These are phyloP conservation scores for Drosophila fungiperda DNA, from an alignment of 2,888 invertebrate species.

Conservation along the genomic window DNA sequence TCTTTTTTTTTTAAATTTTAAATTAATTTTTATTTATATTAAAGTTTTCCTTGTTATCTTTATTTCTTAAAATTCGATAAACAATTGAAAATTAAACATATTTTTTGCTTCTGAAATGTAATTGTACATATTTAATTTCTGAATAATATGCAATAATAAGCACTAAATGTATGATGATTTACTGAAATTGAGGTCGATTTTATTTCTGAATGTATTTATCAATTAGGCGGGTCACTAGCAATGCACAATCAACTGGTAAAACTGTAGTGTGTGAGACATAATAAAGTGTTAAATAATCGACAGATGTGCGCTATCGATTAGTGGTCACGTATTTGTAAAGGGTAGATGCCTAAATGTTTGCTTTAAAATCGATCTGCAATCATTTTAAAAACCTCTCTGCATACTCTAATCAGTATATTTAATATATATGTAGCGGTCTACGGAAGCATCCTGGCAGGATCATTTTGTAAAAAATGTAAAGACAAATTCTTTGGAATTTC, in stretches of 20 bases:
- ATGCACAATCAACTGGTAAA: neutral
- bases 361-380: constrained; percentile 10
- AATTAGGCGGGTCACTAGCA: neutral
- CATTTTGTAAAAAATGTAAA: constrained; percentile 32
- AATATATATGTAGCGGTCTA: neutral
- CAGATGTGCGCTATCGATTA: neutral
- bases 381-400: constrained; percentile 1
- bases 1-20: no score
- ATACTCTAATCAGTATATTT: constrained; percentile 9
- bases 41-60: neutral
- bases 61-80: neutral
- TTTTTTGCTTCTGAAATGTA: neutral
- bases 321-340: neutral
- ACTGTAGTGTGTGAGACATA: neutral
- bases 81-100: neutral
- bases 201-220: neutral
- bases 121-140: neutral
- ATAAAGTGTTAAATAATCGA: neutral
- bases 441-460: constrained; percentile 18
- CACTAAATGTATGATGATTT: neutral
- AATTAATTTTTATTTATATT: neutral
- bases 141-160: neutral
- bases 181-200: neutral
- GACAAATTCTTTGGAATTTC: constrained; percentile 44
- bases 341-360: neutral